phyloP scores from a whole-genome alignment of 2,797 vertebrate genomes.

The Cossypha niveicapilla region DNA sequence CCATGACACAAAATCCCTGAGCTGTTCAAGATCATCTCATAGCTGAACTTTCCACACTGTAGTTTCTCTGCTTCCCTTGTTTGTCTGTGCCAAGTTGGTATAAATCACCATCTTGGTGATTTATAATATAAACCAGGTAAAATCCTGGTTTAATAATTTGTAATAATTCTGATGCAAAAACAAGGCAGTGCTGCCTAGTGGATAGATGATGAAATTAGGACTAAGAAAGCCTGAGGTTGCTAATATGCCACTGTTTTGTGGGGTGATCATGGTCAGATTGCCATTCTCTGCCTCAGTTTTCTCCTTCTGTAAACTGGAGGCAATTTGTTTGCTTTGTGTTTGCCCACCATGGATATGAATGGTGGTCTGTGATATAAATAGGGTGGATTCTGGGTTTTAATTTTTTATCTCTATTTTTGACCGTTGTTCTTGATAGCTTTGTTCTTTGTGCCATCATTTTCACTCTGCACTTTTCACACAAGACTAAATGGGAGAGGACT shows the following conservation, averaged over 20 bases:
- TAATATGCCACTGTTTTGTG: neutral
- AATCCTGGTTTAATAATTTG: neutral
- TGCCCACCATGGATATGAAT: neutral
- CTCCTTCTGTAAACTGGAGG: neutral
- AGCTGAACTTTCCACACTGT: neutral
- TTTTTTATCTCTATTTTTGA: neutral
- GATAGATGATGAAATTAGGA: neutral
- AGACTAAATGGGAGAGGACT: neutral
- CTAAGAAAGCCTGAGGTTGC: neutral
- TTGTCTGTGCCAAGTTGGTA: neutral
- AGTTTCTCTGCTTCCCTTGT: neutral
- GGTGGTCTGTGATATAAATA: neutral
- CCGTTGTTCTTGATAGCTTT: neutral
- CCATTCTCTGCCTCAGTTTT: neutral
- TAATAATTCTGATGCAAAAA: neutral
- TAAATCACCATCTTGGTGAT: neutral
- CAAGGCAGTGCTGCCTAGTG: neutral
- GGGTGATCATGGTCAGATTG: neutral
- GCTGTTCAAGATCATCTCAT: neutral
- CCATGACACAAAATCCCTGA: neutral
- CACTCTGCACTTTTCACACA: neutral
- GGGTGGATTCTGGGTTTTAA: neutral
- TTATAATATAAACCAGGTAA: neutral
- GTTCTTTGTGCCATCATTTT: neutral
- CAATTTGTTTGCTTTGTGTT: neutral